Conservation (phyloP, 1,140 invertebrate species). For the Sarcophaga peregrina region DNA sequence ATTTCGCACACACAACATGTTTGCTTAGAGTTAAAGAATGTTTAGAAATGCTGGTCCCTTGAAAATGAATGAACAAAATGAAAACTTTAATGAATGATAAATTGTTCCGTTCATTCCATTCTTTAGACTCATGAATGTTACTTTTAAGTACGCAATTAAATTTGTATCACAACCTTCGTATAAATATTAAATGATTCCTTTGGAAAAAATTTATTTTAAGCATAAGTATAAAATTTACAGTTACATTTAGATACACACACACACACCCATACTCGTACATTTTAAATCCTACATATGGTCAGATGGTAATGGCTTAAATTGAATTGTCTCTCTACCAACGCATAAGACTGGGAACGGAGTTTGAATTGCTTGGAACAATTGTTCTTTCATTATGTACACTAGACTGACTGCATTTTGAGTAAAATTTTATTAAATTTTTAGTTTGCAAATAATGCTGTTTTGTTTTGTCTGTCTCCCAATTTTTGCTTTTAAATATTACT, state of each 20-base stretch:
- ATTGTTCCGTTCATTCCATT: no score
- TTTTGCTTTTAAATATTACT: background rate
- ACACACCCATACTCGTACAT: background rate
- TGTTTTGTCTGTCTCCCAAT: background rate
- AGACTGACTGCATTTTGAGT: slow-evolving; percentile 18
- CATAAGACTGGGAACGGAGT: background rate
- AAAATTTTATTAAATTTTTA: slow-evolving; percentile 19
- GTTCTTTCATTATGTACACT: background rate
- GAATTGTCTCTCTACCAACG: background rate
- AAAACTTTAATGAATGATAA: no score
- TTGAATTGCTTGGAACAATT: background rate
- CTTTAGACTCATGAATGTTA: no score
- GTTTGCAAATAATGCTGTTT: background rate
- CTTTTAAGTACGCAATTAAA: no score
- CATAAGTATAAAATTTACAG: no score
- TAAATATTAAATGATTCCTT: no score
- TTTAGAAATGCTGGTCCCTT: no score
- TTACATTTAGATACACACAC: background rate
- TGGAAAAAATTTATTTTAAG: no score
- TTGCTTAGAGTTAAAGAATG: no score
- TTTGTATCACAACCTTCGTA: no score
- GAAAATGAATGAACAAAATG: no score
- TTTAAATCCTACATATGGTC: slow-evolving; percentile 7
- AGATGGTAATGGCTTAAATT: background rate
- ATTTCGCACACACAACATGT: no score